These are phyloP conservation scores for Hylaea fasciaria DNA, from an alignment of 2,888 invertebrate species.

Conservation along the genomic window DNA sequence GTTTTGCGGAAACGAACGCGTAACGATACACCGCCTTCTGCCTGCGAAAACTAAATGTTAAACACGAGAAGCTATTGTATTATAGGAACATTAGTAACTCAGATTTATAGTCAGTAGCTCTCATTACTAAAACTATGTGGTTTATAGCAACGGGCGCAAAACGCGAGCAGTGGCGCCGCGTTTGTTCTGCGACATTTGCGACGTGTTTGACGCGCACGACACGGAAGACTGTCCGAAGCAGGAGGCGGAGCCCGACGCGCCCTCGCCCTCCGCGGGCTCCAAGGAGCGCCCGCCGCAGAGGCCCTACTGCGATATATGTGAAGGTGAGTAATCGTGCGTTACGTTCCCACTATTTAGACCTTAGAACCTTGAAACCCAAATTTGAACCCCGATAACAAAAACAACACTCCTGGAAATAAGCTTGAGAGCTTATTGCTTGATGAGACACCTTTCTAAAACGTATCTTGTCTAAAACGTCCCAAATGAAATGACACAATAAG, in stretches of 20 bases:
- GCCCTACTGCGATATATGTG: conserved; percentile 97
- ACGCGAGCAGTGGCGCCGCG: conserved; percentile 88
- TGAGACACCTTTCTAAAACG: no score
- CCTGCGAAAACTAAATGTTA: no score
- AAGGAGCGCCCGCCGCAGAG: conserved; percentile 78
- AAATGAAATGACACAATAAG: no score
- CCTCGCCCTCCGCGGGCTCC: conserved; percentile 49
- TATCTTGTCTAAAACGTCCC: no score
- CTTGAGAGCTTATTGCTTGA: no score
- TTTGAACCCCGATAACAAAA: no score
- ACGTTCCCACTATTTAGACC: not conserved
- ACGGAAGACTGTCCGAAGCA: conserved; percentile 98
- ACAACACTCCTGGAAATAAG: no score
- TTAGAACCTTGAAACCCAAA: not conserved
- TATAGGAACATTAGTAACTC: no score
- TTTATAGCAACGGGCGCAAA: conserved; percentile 79
- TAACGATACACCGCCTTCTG: no score
- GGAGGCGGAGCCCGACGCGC: conserved; percentile 84
- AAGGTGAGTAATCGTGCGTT: conserved; percentile 84
- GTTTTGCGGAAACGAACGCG: no score
- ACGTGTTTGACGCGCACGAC: conserved; percentile 97
- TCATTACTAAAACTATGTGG: conserved; percentile 2
- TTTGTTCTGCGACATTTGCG: conserved; percentile 98
- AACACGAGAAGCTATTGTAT: no score
- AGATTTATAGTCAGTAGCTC: no score